Percentiles rank a stretch among this genome's conserved stretches.
These are phyloP conservation scores for Oeneis ivallda DNA, from an alignment of 2,888 invertebrate genomes.

Conservation along the genomic window DNA sequence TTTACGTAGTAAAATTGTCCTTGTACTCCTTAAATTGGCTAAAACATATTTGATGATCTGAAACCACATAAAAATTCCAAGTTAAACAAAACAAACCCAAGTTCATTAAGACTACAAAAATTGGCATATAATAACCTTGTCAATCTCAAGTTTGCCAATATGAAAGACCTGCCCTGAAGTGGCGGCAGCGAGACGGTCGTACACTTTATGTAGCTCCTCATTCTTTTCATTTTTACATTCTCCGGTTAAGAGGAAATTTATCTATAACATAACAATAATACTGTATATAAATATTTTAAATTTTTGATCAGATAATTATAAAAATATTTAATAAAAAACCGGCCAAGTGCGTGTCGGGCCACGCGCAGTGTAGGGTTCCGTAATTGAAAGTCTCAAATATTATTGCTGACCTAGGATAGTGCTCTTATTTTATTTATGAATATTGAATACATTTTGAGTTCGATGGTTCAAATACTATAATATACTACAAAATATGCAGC, in stretches of 20 bases:
- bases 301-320: too few relatives aligned
- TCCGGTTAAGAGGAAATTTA: conserved; percentile 59
- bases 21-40: background rate
- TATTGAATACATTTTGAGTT: too few relatives aligned
- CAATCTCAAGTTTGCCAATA: conserved; percentile 35
- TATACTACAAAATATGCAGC: too few relatives aligned
- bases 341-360: too few relatives aligned
- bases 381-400: too few relatives aligned
- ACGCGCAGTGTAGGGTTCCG: too few relatives aligned
- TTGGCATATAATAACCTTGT: background rate
- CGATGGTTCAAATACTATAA: too few relatives aligned
- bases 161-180: conserved; percentile 60
- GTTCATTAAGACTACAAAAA: background rate
- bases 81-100: background rate
- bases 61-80: background rate
- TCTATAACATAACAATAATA: conserved; percentile 43
- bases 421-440: too few relatives aligned
- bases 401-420: too few relatives aligned
- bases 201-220: conserved; percentile 42
- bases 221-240: conserved; percentile 36
- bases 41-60: conserved; percentile 14
- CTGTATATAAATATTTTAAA: background rate
- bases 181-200: conserved; percentile 50
- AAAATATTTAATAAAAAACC: too few relatives aligned
- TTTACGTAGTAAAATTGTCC: background rate